Evolutionary conservation across 2,113 vertebrate species (phyloP).

Genomic region (Nothoprocta perdicaria): DNA sequence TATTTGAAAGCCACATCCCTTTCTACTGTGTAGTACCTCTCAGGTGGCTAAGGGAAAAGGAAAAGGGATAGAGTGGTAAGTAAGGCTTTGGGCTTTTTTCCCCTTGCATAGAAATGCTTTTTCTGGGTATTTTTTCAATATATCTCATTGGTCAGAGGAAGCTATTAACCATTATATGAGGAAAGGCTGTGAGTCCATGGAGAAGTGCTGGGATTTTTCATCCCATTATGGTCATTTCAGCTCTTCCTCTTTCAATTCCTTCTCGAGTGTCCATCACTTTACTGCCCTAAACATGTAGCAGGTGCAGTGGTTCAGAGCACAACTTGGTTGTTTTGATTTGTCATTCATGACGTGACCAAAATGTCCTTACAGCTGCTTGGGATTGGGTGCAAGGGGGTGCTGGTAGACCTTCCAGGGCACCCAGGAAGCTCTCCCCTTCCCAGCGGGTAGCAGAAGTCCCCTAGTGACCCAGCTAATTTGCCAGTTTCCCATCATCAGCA

Average conservation of each 20-base stretch:
- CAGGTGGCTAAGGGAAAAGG: conserved; percentile 40
- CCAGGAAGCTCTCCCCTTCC: background rate
- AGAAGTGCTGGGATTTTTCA: background rate
- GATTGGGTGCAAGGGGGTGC: background rate
- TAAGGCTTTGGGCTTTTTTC: background rate
- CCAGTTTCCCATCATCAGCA: background rate
- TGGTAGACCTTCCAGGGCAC: background rate
- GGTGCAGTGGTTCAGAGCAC: background rate
- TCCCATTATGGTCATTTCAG: background rate
- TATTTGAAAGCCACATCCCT: background rate
- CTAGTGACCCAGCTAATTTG: background rate
- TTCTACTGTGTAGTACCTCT: background rate
- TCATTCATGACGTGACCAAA: background rate
- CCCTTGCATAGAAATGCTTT: background rate
- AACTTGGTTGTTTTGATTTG: background rate
- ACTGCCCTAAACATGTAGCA: background rate
- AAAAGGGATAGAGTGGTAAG: background rate
- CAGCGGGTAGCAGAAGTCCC: background rate
- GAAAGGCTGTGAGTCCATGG: background rate
- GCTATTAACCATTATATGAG: background rate
- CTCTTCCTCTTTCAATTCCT: background rate
- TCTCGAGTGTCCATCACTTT: background rate
- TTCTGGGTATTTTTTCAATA: background rate
- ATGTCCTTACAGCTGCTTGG: background rate
- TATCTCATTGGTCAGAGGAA: background rate